Evolutionary conservation across 2,888 invertebrate species (phyloP).

Genomic region (Orchesellides sinensis): DNA sequence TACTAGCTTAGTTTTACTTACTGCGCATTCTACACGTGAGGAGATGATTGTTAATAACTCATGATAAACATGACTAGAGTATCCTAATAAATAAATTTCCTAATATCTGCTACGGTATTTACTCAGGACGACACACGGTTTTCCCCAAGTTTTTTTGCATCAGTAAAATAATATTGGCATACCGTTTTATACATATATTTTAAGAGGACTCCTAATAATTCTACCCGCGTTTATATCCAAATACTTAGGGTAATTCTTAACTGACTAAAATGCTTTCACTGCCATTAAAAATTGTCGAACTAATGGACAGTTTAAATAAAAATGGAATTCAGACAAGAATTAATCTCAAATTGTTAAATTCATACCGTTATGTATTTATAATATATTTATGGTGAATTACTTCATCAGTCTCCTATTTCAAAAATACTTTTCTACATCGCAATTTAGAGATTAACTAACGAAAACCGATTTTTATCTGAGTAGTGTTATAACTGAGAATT

Average conservation of each 20-base stretch:
- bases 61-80: too few relatives aligned
- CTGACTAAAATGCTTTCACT: not conserved
- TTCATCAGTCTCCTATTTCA: conserved; percentile 61
- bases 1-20: too few relatives aligned
- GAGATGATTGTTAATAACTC: too few relatives aligned
- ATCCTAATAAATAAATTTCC: too few relatives aligned
- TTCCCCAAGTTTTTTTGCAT: too few relatives aligned
- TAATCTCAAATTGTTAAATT: conserved; percentile 63
- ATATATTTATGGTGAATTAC: conserved; percentile 42
- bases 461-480: not conserved
- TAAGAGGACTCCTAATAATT: too few relatives aligned
- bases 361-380: conserved; percentile 22
- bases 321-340: conserved; percentile 52
- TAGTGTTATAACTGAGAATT: not conserved
- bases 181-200: too few relatives aligned
- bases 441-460: not conserved
- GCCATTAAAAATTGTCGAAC: not conserved
- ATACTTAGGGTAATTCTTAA: not conserved
- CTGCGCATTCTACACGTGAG: too few relatives aligned
- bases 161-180: too few relatives aligned
- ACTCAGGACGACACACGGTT: too few relatives aligned
- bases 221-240: too few relatives aligned
- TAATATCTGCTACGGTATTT: too few relatives aligned
- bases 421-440: conserved; percentile 4
- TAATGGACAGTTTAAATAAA: conserved; percentile 7